Evolutionary conservation across 2,797 vertebrate species (phyloP), one percentile per base, ranked within the genome.

Genomic region (Platyrinchus mystaceus): DNA sequence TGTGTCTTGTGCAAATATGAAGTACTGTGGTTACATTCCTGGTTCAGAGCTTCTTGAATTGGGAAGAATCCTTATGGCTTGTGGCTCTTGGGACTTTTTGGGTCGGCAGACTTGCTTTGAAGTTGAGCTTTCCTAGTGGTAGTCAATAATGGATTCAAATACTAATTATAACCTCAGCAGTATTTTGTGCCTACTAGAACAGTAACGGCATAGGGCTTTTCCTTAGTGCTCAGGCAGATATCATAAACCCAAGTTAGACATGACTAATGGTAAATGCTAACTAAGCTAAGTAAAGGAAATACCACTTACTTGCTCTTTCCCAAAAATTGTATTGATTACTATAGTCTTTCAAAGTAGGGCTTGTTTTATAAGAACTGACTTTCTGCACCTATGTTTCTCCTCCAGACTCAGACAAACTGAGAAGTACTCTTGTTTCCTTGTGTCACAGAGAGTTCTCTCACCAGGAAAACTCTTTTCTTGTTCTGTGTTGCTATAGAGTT

Each of bases 281-380:
- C 58, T 23, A 44, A 60, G 50, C 43, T n/a, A 37, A 75, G 26
- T 68, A 26, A 82, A 75, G 32, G 64, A 67, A 85, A 84, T 44
- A 9, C 21, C 24, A 8, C 39, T 47, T 73, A 64, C 13, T 52
- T 68, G 23, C 12, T 85, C 1, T 1, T 21, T 91, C 55, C 20
- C 13, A 23, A 55, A 59, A 53, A 15, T 37, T 58, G 2, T 21
- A 10, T 37, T 0, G 0, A 3, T 34, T 66, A 19, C 18, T 36
- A 1, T 27, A 13, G 30, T 58, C 27, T 68, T 32, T 78, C 30
- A 55, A 18, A 68, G 22, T 4, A 47, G 27, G 26, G 18, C 34
- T 60, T 64, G n/a, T 34, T 77, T 67, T 0, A 8, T 14, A 14
- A 70, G 14, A 73, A 63, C 8, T 22, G 8, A 58, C 6, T 43